Evolutionary conservation across 2,113 vertebrate genomes (phyloP).

Genomic region (Melanocharis versteri): DNA sequence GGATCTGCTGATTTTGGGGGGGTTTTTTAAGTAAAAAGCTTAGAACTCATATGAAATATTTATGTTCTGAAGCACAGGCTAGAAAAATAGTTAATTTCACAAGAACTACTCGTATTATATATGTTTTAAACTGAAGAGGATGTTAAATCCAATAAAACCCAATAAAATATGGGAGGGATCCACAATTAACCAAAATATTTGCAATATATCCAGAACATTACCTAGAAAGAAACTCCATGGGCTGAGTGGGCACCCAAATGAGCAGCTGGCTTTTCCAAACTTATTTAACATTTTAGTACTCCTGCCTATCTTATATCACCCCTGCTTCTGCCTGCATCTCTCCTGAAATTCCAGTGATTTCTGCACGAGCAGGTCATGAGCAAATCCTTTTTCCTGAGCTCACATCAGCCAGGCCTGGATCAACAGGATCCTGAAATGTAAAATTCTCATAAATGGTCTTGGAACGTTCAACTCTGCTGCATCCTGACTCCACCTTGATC

Average conservation of each 20-base stretch:
- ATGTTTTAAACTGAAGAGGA: neutral
- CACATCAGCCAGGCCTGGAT: neutral
- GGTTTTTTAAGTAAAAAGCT: neutral
- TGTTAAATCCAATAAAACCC: neutral
- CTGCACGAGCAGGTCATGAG: neutral
- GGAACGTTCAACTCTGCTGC: neutral
- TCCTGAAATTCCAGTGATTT: neutral
- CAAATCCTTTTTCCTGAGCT: rapidly evolving
- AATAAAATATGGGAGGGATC: neutral
- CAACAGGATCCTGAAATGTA: neutral
- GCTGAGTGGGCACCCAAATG: neutral
- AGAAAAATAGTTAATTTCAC: neutral
- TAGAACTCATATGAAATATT: neutral
- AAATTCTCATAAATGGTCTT: neutral
- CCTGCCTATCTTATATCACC: neutral
- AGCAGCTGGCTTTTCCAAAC: neutral
- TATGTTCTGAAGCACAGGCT: neutral
- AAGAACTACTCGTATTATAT: neutral
- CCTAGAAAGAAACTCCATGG: neutral
- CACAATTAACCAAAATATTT: neutral
- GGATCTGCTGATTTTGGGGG: no score
- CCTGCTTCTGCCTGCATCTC: neutral
- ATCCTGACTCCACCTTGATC: neutral
- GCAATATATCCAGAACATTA: neutral
- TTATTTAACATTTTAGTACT: neutral